Evolutionary conservation across 2,797 vertebrate species (phyloP).

Genomic region (Poecilia gillii): DNA sequence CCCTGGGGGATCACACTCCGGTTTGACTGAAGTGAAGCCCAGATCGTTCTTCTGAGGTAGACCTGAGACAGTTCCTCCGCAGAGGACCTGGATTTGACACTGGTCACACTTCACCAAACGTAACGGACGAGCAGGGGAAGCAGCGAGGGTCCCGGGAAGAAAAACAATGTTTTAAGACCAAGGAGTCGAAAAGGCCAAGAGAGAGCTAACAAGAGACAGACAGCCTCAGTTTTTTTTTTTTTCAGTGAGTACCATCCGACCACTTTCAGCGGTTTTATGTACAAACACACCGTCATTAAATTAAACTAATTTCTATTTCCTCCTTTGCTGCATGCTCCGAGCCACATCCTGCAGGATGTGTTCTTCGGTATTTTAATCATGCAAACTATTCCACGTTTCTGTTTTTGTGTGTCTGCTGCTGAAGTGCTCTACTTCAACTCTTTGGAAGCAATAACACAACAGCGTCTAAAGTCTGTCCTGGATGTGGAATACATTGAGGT

Average conservation of each 20-base stretch:
- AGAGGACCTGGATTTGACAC: conserved; percentile 56
- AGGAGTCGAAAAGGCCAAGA: not conserved
- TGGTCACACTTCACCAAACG: conserved; percentile 57
- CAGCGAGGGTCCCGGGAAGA: conserved; percentile 1
- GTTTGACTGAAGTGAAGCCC: conserved; percentile 58
- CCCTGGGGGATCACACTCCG: conserved; percentile 19
- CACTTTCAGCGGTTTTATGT: not conserved
- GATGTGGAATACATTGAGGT: conserved; percentile 49
- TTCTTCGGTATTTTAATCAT: conserved; percentile 37
- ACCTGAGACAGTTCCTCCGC: conserved; percentile 43
- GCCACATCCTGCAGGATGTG: conserved; percentile 33
- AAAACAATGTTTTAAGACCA: not conserved
- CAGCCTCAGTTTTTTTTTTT: conserved; percentile 1
- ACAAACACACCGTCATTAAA: conserved; percentile 7
- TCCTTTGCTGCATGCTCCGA: not conserved
- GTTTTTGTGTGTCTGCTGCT: not conserved
- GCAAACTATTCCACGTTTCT: conserved; percentile 30
- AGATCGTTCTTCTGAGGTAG: conserved; percentile 40
- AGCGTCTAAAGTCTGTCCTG: conserved; percentile 24
- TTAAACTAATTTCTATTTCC: not conserved
- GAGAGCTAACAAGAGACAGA: conserved; percentile 15
- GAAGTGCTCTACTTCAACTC: conserved; percentile 9
- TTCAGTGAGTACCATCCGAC: not conserved
- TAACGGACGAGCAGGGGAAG: conserved; percentile 19
- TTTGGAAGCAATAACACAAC: conserved; percentile 42